A percentile compares a stretch with the other conserved stretches of the same genome.
phyloP scores from a whole-genome alignment of 2,888 invertebrate genomes.

The Eretmocerus hayati region DNA sequence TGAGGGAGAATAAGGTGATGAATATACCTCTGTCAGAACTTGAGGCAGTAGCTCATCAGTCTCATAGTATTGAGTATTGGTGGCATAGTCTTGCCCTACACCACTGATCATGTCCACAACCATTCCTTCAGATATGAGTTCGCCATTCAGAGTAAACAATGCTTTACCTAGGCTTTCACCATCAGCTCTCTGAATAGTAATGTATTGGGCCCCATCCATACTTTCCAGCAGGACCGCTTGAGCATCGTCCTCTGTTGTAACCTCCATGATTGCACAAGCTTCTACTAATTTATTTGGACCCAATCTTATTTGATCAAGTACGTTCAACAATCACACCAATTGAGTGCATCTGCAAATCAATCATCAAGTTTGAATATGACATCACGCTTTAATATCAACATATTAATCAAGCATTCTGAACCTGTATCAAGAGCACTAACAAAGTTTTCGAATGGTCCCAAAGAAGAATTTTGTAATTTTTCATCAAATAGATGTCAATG shows the following conservation, averaged over 20 bases:
- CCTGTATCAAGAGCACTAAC: too few species aligned
- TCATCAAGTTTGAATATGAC: too few species aligned
- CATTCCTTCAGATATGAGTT: constrained; percentile 43
- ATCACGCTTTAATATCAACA: too few species aligned
- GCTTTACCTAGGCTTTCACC: constrained; percentile 40
- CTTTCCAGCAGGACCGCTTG: constrained; percentile 42
- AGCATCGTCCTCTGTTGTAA: constrained; percentile 41
- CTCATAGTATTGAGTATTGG: constrained; percentile 41
- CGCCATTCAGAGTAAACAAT: constrained; percentile 40
- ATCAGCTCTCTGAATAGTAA: constrained; percentile 44
- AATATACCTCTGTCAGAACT: constrained; percentile 39
- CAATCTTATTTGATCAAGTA: too few species aligned
- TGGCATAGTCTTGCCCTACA: constrained; percentile 37
- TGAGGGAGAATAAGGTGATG: constrained; percentile 1
- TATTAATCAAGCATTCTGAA: too few species aligned
- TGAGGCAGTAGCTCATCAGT: constrained; percentile 40
- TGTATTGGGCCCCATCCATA: constrained; percentile 45
- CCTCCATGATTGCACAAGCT: constrained; percentile 30
- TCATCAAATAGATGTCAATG: too few species aligned
- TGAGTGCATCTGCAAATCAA: too few species aligned
- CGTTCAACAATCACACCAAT: too few species aligned
- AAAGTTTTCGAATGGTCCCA: too few species aligned
- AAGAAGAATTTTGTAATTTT: too few species aligned
- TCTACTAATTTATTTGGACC: too few species aligned
- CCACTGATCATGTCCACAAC: constrained; percentile 45